Evolutionary conservation across 2,797 vertebrate genomes (phyloP).

Genomic region (Acrossocheilus wenchowensis): DNA sequence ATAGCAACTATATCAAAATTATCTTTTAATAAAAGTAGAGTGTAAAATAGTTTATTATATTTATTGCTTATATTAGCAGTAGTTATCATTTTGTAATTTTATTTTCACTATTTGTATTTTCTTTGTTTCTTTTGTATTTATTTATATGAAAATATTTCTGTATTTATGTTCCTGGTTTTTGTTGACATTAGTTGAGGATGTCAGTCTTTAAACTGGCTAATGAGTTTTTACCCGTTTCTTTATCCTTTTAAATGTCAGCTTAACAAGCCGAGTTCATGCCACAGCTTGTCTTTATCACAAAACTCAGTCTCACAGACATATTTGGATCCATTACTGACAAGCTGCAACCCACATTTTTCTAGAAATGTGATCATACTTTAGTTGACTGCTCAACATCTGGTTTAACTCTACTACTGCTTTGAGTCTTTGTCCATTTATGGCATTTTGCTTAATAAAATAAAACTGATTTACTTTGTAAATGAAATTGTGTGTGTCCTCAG

Average conservation of each 20-base stretch:
- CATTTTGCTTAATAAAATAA: slow-evolving; percentile 29
- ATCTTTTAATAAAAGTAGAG: too few relatives aligned
- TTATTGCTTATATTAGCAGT: not conserved
- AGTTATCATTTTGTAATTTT: not conserved
- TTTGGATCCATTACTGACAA: slow-evolving; percentile 30
- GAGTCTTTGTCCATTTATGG: slow-evolving; percentile 24
- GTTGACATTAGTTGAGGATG: not conserved
- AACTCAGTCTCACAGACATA: slow-evolving; percentile 6
- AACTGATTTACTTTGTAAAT: slow-evolving; percentile 31
- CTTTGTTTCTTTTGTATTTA: not conserved
- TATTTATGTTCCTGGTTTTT: not conserved
- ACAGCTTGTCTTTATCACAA: slow-evolving; percentile 34
- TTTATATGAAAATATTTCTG: not conserved
- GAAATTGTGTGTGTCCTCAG: slow-evolving; percentile 67
- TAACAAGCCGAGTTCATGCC: slow-evolving; percentile 28
- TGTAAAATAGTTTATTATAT: too few relatives aligned
- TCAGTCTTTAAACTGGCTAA: not conserved
- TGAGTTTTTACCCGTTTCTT: not conserved
- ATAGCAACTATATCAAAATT: too few relatives aligned
- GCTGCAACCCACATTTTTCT: slow-evolving; percentile 22
- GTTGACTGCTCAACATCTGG: slow-evolving; percentile 31
- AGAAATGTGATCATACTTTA: slow-evolving; percentile 26
- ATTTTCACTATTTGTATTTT: not conserved
- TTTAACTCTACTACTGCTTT: slow-evolving; percentile 11
- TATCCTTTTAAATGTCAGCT: not conserved